A percentile compares a stretch with the other conserved stretches of the same genome.
phyloP scores from a whole-genome alignment of 2,797 vertebrate species.

The Tapirus indicus region DNA sequence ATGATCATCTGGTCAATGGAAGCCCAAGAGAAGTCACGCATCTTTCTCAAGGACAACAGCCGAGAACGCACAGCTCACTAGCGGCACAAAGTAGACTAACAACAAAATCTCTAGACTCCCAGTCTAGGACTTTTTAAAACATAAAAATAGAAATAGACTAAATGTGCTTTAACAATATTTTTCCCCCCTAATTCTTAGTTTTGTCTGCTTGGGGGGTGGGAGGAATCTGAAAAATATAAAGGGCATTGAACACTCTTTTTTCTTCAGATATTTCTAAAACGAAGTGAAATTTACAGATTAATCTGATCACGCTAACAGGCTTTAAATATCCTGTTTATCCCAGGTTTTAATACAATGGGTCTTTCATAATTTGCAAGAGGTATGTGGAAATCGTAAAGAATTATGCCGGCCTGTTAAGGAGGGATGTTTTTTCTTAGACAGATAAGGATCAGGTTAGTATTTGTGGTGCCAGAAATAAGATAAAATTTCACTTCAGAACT shows the following conservation, averaged over 20 bases:
- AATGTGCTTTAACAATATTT: neutral
- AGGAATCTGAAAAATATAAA: conserved; percentile 47
- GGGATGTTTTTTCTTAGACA: conserved; percentile 83
- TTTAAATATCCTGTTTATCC: conserved; percentile 75
- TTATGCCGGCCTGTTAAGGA: conserved; percentile 66
- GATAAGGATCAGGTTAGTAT: conserved; percentile 78
- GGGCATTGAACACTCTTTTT: conserved; percentile 64
- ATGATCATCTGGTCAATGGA: neutral
- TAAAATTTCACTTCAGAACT: conserved; percentile 82
- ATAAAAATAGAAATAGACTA: neutral
- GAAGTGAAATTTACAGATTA: conserved; percentile 79
- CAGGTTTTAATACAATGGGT: conserved; percentile 76
- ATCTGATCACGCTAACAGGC: conserved; percentile 69
- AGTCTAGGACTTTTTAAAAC: no score
- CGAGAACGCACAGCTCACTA: neutral
- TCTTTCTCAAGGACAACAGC: neutral
- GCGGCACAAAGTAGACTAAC: neutral
- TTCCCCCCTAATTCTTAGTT: neutral
- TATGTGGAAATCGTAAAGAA: conserved; percentile 78
- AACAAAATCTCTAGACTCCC: neutral
- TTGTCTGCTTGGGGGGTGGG: neutral
- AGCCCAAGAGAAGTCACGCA: neutral
- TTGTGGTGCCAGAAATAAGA: conserved; percentile 76
- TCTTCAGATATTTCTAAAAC: conserved; percentile 73
- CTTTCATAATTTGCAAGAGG: conserved; percentile 77